These are phyloP conservation scores for Vimba vimba DNA, from an alignment of 2,113 vertebrate species.

Conservation along the genomic window DNA sequence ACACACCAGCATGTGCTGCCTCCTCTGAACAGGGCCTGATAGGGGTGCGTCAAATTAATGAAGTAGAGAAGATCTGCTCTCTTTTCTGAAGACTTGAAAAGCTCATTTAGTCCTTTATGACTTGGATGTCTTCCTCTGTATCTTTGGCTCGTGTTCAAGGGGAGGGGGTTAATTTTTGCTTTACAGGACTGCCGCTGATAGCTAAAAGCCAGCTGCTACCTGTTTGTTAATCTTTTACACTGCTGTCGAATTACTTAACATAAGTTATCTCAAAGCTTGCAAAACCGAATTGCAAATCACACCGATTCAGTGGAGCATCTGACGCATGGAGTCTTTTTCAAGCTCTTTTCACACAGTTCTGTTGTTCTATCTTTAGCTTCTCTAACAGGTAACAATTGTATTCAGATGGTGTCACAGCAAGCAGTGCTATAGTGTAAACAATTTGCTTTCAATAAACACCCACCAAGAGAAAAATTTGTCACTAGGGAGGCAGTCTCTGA, in stretches of 20 bases:
- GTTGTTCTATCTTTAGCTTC: slow-evolving; percentile 24
- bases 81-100: slow-evolving; percentile 58
- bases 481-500: background rate
- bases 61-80: slow-evolving; percentile 65
- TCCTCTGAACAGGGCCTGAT: slow-evolving; percentile 65
- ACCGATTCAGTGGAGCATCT: background rate
- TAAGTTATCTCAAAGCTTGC: background rate
- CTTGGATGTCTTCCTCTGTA: slow-evolving; percentile 38
- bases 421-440: slow-evolving; percentile 24
- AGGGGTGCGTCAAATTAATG: slow-evolving; percentile 70
- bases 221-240: slow-evolving; percentile 31
- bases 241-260: background rate
- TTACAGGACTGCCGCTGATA: background rate
- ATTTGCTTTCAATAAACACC: slow-evolving; percentile 15
- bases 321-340: background rate
- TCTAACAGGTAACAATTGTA: slow-evolving; percentile 2
- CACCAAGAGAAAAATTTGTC: background rate
- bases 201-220: slow-evolving; percentile 5
- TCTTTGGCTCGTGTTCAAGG: slow-evolving; percentile 9
- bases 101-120: slow-evolving; percentile 47
- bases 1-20: slow-evolving; percentile 61
- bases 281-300: slow-evolving; percentile 14
- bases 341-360: slow-evolving; percentile 3
- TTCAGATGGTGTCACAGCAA: slow-evolving; percentile 35
- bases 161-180: slow-evolving; percentile 27